Base-by-base conservation (phyloP, 2,797 vertebrate species). In the Dendrocincla tyrannina region DNA sequence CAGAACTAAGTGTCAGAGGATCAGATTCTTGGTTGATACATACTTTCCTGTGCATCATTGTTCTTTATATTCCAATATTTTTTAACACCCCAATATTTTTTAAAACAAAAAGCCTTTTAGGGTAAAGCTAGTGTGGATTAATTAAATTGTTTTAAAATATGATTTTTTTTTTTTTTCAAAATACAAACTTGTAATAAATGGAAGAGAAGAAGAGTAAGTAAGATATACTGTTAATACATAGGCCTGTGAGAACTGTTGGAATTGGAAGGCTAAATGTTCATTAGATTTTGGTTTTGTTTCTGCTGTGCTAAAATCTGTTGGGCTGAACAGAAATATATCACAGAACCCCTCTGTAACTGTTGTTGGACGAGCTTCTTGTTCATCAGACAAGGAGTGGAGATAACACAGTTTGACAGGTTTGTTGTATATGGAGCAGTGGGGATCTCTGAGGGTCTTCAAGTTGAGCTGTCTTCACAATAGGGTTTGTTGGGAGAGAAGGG, bases 361-460 rank as follows among this genome's bases (percentile, higher is more conserved):
- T 92, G 30, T 49, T 33, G 76, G 68, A 32, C 19, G 25, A 59
- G 10, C 11, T 70, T 23, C 72, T 47, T 8, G 1, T 67, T 80
- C 32, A 41, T 52, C 20, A 37, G 33, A 14, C 14, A 70, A 52
- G 37, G 33, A 50, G 0, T 35, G 33, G 44, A 79, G 85, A 52
- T 42, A 58, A 55, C 0, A 1, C 7, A 13, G 2, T n/a, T 70
- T 0, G 0, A 28, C 6, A 5, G 19, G 19, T 82, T 85, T 76
- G 9, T 42, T 79, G 17, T 47, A 4, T 37, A 4, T 11, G 39
- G 41, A 70, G 25, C 44, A 9, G 25, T 44, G 41, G 24, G 32
- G 5, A 28, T n/a, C 1, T 4, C 23, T n/a, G 32, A n/a, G 28
- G 19, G 12, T n/a, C 85, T 92, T 81, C 39, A 39, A 32, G 63